Evolutionary conservation across 1,140 invertebrate genomes (phyloP).

Genomic region (Drosophila neocordata): DNA sequence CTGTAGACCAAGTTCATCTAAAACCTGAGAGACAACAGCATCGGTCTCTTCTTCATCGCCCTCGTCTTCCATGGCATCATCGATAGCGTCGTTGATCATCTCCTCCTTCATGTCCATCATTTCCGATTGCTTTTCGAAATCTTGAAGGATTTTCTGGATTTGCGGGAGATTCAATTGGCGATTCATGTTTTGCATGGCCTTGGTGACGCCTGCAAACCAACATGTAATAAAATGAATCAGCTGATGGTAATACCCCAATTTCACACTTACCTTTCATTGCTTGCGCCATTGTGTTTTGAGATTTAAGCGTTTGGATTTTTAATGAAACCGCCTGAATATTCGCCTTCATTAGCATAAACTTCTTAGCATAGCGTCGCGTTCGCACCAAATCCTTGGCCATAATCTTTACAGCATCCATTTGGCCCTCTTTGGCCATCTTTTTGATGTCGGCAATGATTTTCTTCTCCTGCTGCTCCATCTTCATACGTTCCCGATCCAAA

Average conservation of each 20-base stretch:
- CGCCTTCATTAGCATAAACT: conserved; percentile 99
- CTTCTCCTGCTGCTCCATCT: conserved; percentile 99
- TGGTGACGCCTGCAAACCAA: conserved; percentile 90
- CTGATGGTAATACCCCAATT: background rate
- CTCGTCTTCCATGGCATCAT: conserved; percentile 99
- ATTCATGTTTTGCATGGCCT: conserved; percentile 99
- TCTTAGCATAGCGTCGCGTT: conserved; percentile 97
- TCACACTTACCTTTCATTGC: conserved; percentile 93
- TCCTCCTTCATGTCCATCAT: conserved; percentile 99
- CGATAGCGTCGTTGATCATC: conserved; percentile 99
- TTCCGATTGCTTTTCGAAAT: conserved; percentile 99
- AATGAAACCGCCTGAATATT: conserved; percentile 99
- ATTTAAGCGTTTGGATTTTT: conserved; percentile 99
- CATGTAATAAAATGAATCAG: conserved; percentile 23
- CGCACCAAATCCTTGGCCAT: conserved; percentile 99
- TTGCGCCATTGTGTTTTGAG: conserved; percentile 99
- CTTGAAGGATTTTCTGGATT: conserved; percentile 99
- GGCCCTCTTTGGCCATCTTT: conserved; percentile 99
- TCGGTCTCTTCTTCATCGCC: conserved; percentile 99
- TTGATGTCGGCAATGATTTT: conserved; percentile 99
- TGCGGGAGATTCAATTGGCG: conserved; percentile 98
- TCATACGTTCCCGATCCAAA: conserved; percentile 95
- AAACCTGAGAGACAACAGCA: conserved; percentile 95
- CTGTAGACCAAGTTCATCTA: conserved; percentile 98
- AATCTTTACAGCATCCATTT: conserved; percentile 99